Evolutionary conservation across 2,888 invertebrate genomes (phyloP).

Genomic region (Cataglyphis rosenhaueri): DNA sequence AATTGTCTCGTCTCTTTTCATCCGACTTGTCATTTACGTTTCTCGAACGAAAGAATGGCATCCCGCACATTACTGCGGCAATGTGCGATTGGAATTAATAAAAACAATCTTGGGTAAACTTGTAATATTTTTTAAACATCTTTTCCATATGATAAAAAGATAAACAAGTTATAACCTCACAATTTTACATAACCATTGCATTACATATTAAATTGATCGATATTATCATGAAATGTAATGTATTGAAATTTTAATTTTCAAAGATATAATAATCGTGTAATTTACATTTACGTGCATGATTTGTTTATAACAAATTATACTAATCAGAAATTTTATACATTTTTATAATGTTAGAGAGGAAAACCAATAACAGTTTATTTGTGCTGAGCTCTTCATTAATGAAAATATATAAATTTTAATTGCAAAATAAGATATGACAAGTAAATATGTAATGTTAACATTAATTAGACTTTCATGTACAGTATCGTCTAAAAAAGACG

Average conservation of each 20-base stretch:
- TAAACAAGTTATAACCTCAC: constrained; percentile 62
- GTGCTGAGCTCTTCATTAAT: neutral
- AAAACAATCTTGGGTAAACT: constrained; percentile 55
- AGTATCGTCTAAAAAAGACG: neutral
- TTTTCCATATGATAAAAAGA: neutral
- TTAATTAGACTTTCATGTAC: neutral
- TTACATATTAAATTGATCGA: neutral
- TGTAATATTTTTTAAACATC: neutral
- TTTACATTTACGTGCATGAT: neutral
- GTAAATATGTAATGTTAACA: neutral
- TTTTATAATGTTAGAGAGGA: neutral
- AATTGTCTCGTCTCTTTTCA: neutral
- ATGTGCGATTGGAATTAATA: constrained; percentile 60
- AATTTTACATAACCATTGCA: constrained; percentile 68
- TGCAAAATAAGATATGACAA: neutral
- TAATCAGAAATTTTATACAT: neutral
- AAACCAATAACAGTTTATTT: neutral
- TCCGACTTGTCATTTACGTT: constrained; percentile 1
- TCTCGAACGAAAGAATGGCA: constrained; percentile 68
- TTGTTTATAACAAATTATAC: neutral
- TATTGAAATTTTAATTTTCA: neutral
- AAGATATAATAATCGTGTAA: neutral
- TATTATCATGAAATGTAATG: neutral
- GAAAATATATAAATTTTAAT: neutral
- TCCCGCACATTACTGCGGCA: constrained; percentile 68